phyloP scores from a whole-genome alignment of 2,113 vertebrate species.

The Ictalurus furcatus region DNA sequence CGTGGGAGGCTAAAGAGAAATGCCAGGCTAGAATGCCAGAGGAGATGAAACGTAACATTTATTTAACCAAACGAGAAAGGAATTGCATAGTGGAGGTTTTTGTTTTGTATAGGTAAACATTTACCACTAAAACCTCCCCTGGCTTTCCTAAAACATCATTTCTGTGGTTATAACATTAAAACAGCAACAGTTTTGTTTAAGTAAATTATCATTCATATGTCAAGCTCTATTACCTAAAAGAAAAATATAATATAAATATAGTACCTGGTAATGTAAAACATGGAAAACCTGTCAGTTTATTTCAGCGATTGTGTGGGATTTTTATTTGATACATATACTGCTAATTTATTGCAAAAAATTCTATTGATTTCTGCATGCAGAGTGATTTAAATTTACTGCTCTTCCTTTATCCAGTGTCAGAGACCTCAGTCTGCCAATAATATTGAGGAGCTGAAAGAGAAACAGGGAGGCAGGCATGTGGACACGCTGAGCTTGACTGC shows the following conservation, averaged over 20 bases:
- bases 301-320: background rate
- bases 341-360: background rate
- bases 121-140: background rate
- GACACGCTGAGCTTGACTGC: constrained; percentile 81
- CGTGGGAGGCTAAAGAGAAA: constrained; percentile 47
- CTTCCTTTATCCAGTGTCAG: constrained; percentile 67
- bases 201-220: constrained; percentile 6
- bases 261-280: background rate
- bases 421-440: constrained; percentile 78
- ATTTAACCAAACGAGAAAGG: constrained; percentile 41
- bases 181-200: background rate
- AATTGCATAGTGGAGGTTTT: constrained; percentile 27
- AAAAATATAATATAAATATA: background rate
- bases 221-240: background rate
- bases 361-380: background rate
- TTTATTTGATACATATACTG: background rate
- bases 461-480: constrained; percentile 67
- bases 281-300: background rate
- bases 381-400: background rate
- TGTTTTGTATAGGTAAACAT: constrained; percentile 36
- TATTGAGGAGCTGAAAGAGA: constrained; percentile 74
- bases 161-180: constrained; percentile 1
- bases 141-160: constrained; percentile 18
- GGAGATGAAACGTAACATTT: constrained; percentile 58
- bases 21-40: constrained; percentile 46